A percentile compares a stretch with the other conserved stretches of the same genome.
These are phyloP conservation scores for Chroicocephalus ridibundus DNA, from an alignment of 2,113 vertebrate species.

Conservation along the genomic window DNA sequence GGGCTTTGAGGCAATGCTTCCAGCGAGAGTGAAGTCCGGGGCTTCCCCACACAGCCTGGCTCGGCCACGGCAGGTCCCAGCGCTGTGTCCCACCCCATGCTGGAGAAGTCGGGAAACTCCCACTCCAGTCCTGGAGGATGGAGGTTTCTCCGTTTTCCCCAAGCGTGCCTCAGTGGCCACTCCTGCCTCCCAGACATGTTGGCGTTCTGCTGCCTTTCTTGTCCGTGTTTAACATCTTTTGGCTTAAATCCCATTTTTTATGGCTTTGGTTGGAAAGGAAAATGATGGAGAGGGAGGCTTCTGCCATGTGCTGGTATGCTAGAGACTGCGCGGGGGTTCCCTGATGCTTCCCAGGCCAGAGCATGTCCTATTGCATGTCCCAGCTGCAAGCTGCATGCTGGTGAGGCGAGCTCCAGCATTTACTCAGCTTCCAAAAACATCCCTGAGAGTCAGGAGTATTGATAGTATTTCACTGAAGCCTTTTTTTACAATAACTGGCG, in stretches of 20 bases:
- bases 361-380: neutral
- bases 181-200: neutral
- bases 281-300: neutral
- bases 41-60: neutral
- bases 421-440: neutral
- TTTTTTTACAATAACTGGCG: neutral
- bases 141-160: neutral
- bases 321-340: neutral
- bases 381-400: neutral
- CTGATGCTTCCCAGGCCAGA: neutral
- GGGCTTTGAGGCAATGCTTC: neutral
- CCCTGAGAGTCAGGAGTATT: neutral
- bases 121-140: neutral
- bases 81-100: neutral
- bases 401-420: neutral
- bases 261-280: neutral
- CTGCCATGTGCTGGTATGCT: neutral
- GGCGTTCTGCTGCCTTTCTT: neutral
- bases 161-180: neutral
- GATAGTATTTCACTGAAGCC: neutral
- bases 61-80: rapidly evolving
- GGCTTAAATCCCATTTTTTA: neutral
- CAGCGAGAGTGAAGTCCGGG: rapidly evolving
- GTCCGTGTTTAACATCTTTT: neutral
- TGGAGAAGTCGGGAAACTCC: neutral